A percentile compares a stretch with the other conserved stretches of the same genome.
phyloP scores from a whole-genome alignment of 2,888 invertebrate species.

The Chrysodeixis includens region DNA sequence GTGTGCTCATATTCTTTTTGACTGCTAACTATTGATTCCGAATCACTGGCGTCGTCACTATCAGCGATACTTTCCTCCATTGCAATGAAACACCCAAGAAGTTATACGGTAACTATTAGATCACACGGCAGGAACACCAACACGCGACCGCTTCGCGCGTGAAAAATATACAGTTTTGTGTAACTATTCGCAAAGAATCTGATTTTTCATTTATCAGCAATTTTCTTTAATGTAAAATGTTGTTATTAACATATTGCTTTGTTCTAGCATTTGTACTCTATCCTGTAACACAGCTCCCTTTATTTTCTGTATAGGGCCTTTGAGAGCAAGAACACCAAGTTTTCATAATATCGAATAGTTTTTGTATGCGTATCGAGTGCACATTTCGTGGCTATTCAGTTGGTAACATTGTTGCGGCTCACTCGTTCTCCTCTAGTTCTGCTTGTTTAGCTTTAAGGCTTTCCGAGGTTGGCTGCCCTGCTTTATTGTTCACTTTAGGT shows the following conservation, averaged over 20 bases:
- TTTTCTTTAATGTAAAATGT: too few species aligned
- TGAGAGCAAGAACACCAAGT: conserved; percentile 43
- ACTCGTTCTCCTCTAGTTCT: conserved; percentile 9
- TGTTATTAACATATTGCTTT: neutral
- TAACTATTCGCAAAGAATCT: too few species aligned
- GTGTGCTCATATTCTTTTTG: too few species aligned
- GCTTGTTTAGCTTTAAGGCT: conserved; percentile 33
- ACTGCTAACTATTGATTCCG: too few species aligned
- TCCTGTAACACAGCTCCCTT: conserved; percentile 14
- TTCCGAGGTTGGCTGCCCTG: conserved; percentile 30
- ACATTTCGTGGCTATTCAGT: conserved; percentile 50
- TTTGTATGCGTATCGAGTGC: conserved; percentile 54
- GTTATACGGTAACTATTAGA: too few species aligned
- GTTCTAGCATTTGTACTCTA: neutral
- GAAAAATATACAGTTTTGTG: too few species aligned
- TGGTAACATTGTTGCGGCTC: conserved; percentile 31
- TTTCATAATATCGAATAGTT: conserved; percentile 63
- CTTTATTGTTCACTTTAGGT: conserved; percentile 21
- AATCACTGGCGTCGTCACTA: too few species aligned
- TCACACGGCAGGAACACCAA: too few species aligned
- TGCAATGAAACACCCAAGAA: too few species aligned
- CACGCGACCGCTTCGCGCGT: too few species aligned
- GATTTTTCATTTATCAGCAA: too few species aligned
- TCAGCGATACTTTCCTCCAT: too few species aligned
- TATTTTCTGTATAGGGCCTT: conserved; percentile 22